These are phyloP conservation scores for Drosophila rellima DNA, from an alignment of 2,888 invertebrate genomes.

Conservation along the genomic window DNA sequence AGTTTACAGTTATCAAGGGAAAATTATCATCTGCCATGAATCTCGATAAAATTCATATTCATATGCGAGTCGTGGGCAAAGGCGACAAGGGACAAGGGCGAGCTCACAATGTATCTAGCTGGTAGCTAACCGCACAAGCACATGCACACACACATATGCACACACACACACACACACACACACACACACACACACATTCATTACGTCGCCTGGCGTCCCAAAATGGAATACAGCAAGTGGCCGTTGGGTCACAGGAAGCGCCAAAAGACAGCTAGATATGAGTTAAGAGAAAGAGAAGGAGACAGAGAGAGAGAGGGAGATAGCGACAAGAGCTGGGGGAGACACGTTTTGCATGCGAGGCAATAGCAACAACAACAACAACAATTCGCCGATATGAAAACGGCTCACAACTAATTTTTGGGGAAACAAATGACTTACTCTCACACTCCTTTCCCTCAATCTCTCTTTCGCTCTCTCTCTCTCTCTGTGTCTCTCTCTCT, in stretches of 20 bases:
- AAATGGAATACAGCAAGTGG: slow-evolving; percentile 68
- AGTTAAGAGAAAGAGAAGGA: background rate
- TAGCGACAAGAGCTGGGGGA: slow-evolving; percentile 13
- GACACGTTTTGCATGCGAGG: slow-evolving; percentile 56
- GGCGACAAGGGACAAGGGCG: background rate
- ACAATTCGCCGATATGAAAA: slow-evolving; percentile 66
- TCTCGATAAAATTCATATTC: slow-evolving; percentile 82
- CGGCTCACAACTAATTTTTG: slow-evolving; percentile 74
- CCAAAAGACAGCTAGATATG: slow-evolving; percentile 39
- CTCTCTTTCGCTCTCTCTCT: background rate
- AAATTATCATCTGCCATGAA: slow-evolving; percentile 85
- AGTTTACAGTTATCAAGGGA: slow-evolving; percentile 84
- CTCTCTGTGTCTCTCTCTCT: background rate
- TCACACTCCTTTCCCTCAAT: background rate
- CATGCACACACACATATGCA: slow-evolving; percentile 43
- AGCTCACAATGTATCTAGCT: slow-evolving; percentile 69
- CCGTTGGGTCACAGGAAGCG: slow-evolving; percentile 68
- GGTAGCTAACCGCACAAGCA: slow-evolving; percentile 69
- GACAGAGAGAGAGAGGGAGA: background rate
- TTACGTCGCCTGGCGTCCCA: slow-evolving; percentile 77
- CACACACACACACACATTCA: slow-evolving; percentile 55
- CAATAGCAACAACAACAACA: slow-evolving; percentile 48
- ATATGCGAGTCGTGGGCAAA: slow-evolving; percentile 62
- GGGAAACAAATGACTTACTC: slow-evolving; percentile 72
- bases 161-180: slow-evolving; percentile 25